Evolutionary conservation across 2,888 invertebrate species (phyloP), one percentile per base, ranked within the genome.

Genomic region (Noctua fimbriata): DNA sequence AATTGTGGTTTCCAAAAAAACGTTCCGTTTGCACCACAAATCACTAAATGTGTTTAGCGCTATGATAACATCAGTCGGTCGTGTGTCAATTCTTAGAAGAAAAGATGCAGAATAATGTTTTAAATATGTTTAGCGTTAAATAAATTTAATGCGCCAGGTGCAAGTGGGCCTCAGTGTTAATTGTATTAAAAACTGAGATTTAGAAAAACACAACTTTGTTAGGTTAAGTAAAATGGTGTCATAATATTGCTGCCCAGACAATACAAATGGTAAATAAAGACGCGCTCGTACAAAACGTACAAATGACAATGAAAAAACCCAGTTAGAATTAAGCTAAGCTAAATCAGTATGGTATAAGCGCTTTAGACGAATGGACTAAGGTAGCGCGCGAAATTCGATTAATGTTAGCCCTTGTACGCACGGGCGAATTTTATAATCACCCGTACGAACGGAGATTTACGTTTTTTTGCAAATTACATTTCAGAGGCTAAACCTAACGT

Each of bases 301-400:
- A 73, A 66, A 87, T 86, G 87, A 78, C 47, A 73, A 73, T 87
- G 87, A 88, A 24, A 24, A 63, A 87, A 82, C 86, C 90, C 83
- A 81, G 90, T 89, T 89, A 89, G 82, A 89, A 63, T 78, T 70
- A 87, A 88, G 88, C 83, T 85, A 81, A 90, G 90, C 89, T 88
- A 78, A 79, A 75, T 81, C 79, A 76, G 66, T 82, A 82, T 72
- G 78, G 55, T 77, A 67, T 82, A 89, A 84, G 87, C 88, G 32
- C 79, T 79, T 76, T 63, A 12, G 24, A 52, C 83, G 69, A 73
- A 69, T n/a, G 9, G 6, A 12, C 41, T 69, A 24, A n/a, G 6
- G 36, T 12, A 60, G 16, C 7, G 6, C 24, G 14, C 32, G 9
- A 60, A 28, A 24, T 21, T 63, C 14, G 10, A 44, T 52, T 32